Evolutionary conservation across 2,888 invertebrate genomes (phyloP), one percentile per base, ranked within the genome.

Genomic region (Diabrotica balteata): DNA sequence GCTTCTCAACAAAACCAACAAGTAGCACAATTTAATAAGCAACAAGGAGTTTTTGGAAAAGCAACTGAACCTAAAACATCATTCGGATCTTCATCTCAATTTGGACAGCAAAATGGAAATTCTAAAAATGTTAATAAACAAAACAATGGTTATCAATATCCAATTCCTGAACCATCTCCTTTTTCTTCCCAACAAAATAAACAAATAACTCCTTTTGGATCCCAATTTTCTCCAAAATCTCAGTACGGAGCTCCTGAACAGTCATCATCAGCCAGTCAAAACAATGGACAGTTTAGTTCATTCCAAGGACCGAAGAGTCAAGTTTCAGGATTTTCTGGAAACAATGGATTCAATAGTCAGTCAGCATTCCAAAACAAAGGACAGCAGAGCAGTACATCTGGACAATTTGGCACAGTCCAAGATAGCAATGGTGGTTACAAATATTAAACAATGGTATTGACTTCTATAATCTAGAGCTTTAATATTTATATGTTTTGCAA

Each of bases 341-440:
- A 47, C 8, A 47, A 44, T 54, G 42, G 42, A 10, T 43, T 54
- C 7, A 54, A 42, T 3, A 9, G n/a, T 42, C 54, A 54, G 10
- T 8, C 10, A 8, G 10, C 9, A 9, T 47, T 47, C 7, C 47
- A 8, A 4, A 32, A 32, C 32, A 47, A 47, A 10, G 47, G 10
- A 47, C 47, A 9, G 10, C 9, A 47, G 10, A 47, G 10, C 47
- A 6, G 47, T 9, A 2, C 47, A 5, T 8, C 47, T 4, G 47
- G 47, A 10, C 47, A 47, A 47, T 47, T 54, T 55, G 67, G 55
- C 8, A 67, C 67, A 9, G 59, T 62, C 7, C 67, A 63, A 17
- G 63, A 67, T 47, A 17, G n/a, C 11, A 45, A 55, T 45, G 62
- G 67, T 47, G 67, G 67, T 50, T 67, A 67, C 45, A 67, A 67